phyloP scores from a whole-genome alignment of 2,888 invertebrate species.

The Theretra japonica region DNA sequence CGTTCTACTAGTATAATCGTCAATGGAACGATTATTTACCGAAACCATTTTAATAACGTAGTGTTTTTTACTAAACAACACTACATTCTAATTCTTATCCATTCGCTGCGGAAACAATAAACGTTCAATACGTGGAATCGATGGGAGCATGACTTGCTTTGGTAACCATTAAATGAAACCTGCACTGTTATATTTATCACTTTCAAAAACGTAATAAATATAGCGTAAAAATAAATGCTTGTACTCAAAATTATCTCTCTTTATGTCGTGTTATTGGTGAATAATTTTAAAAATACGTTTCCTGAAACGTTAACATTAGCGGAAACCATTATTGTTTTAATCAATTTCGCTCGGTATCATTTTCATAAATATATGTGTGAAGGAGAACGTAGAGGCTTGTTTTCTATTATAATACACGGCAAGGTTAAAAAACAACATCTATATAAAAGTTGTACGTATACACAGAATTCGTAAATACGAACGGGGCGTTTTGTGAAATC shows the following conservation, averaged over 20 bases:
- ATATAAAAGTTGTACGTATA: slow-evolving; percentile 34
- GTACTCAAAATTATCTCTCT: neutral
- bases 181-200: no score
- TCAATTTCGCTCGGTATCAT: slow-evolving; percentile 3
- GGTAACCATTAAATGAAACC: no score
- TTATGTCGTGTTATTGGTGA: neutral
- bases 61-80: no score
- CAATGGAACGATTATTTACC: no score
- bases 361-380: neutral
- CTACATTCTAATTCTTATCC: no score
- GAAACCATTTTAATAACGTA: no score
- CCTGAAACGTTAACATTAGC: neutral
- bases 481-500: slow-evolving; percentile 40
- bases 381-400: neutral
- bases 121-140: no score
- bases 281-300: neutral
- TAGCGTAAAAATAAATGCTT: no score
- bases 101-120: no score
- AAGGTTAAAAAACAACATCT: slow-evolving; percentile 21
- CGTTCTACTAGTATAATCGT: no score
- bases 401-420: neutral
- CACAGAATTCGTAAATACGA: slow-evolving; percentile 39
- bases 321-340: neutral
- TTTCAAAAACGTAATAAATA: no score
- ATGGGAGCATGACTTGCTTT: no score